Evolutionary conservation across 2,888 invertebrate species (phyloP).

Genomic region (Perizoma affinitatum): DNA sequence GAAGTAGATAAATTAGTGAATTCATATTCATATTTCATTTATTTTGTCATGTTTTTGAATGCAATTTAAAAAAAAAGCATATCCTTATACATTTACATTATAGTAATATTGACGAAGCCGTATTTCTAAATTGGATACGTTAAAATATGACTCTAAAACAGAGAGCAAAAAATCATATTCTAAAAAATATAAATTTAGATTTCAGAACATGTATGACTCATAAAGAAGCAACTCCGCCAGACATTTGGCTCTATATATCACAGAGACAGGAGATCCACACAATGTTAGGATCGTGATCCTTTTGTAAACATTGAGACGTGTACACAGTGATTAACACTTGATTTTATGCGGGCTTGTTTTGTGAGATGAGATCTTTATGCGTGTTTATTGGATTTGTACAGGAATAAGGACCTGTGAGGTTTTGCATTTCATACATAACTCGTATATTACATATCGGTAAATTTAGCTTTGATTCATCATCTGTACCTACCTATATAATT

Average conservation of each 20-base stretch:
- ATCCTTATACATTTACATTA: background rate
- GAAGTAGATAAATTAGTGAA: no score
- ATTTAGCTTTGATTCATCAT: no score
- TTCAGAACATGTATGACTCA: constrained; percentile 51
- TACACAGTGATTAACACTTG: constrained; percentile 20
- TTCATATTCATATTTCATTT: no score
- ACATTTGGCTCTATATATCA: constrained; percentile 27
- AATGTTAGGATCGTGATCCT: constrained; percentile 22
- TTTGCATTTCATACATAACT: no score
- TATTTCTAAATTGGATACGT: constrained; percentile 8
- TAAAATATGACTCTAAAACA: background rate
- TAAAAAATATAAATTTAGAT: constrained; percentile 9
- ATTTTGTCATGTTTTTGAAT: no score
- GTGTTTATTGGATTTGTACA: constrained; percentile 2
- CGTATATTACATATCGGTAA: no score
- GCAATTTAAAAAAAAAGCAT: no score
- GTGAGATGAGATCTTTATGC: constrained; percentile 1
- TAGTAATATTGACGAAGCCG: background rate
- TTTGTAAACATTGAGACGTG: constrained; percentile 29
- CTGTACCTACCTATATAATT: no score
- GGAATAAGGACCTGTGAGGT: no score
- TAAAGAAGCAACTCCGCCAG: constrained; percentile 46
- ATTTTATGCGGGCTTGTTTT: constrained; percentile 14
- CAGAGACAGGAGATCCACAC: constrained; percentile 25
- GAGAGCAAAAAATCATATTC: no score